A percentile compares a stretch with the other conserved stretches of the same genome.
Conservation (phyloP, 2,113 vertebrate species). For the Dunckerocampus dactyliophorus region DNA sequence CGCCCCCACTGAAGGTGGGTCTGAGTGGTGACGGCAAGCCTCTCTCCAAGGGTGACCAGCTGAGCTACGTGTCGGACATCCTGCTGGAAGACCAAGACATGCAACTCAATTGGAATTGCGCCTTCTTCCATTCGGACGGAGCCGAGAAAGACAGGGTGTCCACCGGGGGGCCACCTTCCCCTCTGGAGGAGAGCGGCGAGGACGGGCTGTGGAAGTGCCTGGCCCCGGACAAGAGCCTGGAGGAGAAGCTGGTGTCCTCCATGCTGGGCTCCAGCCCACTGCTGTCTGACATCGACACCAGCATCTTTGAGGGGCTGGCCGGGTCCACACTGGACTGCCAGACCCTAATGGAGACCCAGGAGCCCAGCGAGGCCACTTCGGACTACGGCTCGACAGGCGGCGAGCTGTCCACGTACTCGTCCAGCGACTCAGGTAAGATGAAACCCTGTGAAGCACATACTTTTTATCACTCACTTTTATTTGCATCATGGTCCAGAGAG, state of each 20-base stretch:
- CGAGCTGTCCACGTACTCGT: constrained; percentile 58
- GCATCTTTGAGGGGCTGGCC: constrained; percentile 74
- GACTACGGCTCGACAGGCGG: constrained; percentile 67
- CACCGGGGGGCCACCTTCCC: constrained; percentile 8
- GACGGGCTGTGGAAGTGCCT: constrained; percentile 69
- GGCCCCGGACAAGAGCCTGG: constrained; percentile 34
- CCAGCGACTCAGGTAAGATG: constrained; percentile 75
- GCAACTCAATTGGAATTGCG: constrained; percentile 65
- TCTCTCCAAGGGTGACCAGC: constrained; percentile 73
- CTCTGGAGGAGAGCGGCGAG: constrained; percentile 44
- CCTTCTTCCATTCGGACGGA: constrained; percentile 35
- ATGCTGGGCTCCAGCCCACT: constrained; percentile 72
- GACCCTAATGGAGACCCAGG: constrained; percentile 53
- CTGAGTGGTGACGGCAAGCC: constrained; percentile 33
- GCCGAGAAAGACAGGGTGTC: constrained; percentile 23
- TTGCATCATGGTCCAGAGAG: not conserved
- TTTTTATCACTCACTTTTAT: not conserved
- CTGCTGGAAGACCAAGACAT: constrained; percentile 73
- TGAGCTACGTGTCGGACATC: constrained; percentile 74
- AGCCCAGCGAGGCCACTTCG: constrained; percentile 63
- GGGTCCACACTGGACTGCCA: constrained; percentile 72
- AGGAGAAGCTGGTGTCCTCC: constrained; percentile 64
- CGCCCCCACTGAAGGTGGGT: constrained; percentile 63
- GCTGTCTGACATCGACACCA: constrained; percentile 72
- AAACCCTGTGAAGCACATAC: not conserved